Conservation (phyloP, 2,797 vertebrate genomes). For the Cichlasoma orientale region DNA sequence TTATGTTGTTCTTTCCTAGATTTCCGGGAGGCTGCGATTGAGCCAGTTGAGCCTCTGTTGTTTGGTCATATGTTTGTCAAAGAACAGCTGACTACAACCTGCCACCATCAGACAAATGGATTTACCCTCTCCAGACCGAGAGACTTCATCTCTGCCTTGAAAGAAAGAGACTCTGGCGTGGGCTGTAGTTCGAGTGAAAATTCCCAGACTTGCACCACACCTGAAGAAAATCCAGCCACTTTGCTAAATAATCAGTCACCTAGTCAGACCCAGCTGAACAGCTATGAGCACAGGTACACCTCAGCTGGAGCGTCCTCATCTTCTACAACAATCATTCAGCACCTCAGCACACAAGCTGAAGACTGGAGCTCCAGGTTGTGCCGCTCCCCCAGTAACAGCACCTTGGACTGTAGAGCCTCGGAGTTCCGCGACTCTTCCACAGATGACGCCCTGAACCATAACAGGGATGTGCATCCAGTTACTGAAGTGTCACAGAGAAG, state of each 20-base stretch:
- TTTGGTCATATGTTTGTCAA: slow-evolving; percentile 78
- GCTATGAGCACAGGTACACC: neutral
- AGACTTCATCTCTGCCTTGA: slow-evolving; percentile 57
- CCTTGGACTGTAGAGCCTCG: neutral
- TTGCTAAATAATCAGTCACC: neutral
- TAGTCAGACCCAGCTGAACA: slow-evolving; percentile 24
- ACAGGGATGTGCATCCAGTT: neutral
- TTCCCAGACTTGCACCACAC: neutral
- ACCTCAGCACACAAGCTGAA: neutral
- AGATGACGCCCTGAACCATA: neutral
- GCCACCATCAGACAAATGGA: slow-evolving; percentile 66
- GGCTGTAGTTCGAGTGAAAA: neutral
- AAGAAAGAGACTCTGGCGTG: slow-evolving; percentile 50
- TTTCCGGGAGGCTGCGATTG: slow-evolving; percentile 1
- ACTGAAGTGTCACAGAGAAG: neutral
- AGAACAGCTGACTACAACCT: slow-evolving; percentile 70
- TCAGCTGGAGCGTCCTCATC: neutral
- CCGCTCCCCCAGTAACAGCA: neutral
- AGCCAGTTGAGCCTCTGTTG: slow-evolving; percentile 48
- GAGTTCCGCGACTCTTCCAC: neutral
- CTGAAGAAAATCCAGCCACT: neutral
- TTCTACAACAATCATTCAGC: neutral
- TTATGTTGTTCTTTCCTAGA: slow-evolving; percentile 33
- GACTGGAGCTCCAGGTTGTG: neutral
- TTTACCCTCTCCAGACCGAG: slow-evolving; percentile 59